Percentiles rank a stretch among this genome's conserved stretches.
Evolutionary conservation across 2,888 invertebrate species (phyloP).

Genomic region (Cosmopolites sordidus): DNA sequence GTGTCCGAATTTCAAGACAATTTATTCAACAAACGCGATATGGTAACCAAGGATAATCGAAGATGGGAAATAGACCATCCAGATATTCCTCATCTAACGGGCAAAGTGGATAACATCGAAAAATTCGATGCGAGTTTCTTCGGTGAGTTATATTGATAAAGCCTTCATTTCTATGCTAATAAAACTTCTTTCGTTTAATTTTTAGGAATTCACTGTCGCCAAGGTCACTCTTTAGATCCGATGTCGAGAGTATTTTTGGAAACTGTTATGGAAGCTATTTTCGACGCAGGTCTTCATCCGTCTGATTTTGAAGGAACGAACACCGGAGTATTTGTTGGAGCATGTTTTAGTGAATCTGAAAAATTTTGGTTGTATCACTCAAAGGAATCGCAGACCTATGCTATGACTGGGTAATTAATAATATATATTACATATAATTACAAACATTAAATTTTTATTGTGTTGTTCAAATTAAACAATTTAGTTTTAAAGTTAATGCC

Average conservation of each 20-base stretch:
- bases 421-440: too few relatives aligned
- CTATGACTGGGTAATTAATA: constrained; percentile 53
- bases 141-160: constrained; percentile 40
- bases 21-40: constrained; percentile 73
- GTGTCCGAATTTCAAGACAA: constrained; percentile 66
- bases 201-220: constrained; percentile 45
- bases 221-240: constrained; percentile 56
- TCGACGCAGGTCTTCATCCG: constrained; percentile 66
- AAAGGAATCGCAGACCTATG: constrained; percentile 55
- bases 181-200: background rate
- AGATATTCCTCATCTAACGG: constrained; percentile 59
- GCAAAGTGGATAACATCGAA: constrained; percentile 56
- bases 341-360: constrained; percentile 72
- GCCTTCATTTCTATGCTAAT: background rate
- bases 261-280: constrained; percentile 56
- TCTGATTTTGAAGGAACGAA: constrained; percentile 64
- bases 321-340: constrained; percentile 77
- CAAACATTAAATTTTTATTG: too few relatives aligned
- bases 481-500: too few relatives aligned
- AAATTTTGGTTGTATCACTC: constrained; percentile 68
- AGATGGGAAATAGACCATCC: constrained; percentile 67
- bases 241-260: constrained; percentile 58
- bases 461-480: too few relatives aligned
- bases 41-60: constrained; percentile 74
- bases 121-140: constrained; percentile 57